A percentile compares a stretch with the other conserved stretches of the same genome.
Evolutionary conservation across 2,797 vertebrate genomes (phyloP).

Genomic region (Sarcoramphus papa): DNA sequence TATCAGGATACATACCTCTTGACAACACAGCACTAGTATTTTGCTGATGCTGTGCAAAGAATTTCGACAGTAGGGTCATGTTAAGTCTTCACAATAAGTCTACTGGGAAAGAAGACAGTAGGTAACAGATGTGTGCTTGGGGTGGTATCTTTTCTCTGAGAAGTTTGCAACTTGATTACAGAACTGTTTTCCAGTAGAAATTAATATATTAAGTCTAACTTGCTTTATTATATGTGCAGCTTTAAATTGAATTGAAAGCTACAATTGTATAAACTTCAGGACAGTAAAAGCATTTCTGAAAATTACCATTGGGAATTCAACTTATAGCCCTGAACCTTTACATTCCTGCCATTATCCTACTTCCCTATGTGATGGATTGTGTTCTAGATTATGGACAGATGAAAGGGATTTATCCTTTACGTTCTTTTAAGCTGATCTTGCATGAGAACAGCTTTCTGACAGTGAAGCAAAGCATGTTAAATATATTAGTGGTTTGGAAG

Average conservation of each 20-base stretch:
- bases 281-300: not conserved
- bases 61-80: not conserved
- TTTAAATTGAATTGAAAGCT: not conserved
- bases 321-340: not conserved
- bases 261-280: not conserved
- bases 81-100: not conserved
- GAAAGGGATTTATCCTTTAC: not conserved
- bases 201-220: not conserved
- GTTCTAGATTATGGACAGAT: not conserved
- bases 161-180: not conserved
- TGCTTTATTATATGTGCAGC: not conserved
- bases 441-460: not conserved
- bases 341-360: not conserved
- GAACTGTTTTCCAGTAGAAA: not conserved
- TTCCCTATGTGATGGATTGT: not conserved
- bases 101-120: not conserved
- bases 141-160: not conserved
- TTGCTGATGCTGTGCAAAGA: not conserved
- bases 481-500: not conserved
- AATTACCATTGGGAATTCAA: not conserved
- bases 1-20: not conserved
- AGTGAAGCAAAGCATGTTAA: not conserved
- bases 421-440: not conserved
- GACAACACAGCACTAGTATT: not conserved
- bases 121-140: not conserved